Conservation (phyloP, 2,113 vertebrate genomes). For the Leucosticte australis region DNA sequence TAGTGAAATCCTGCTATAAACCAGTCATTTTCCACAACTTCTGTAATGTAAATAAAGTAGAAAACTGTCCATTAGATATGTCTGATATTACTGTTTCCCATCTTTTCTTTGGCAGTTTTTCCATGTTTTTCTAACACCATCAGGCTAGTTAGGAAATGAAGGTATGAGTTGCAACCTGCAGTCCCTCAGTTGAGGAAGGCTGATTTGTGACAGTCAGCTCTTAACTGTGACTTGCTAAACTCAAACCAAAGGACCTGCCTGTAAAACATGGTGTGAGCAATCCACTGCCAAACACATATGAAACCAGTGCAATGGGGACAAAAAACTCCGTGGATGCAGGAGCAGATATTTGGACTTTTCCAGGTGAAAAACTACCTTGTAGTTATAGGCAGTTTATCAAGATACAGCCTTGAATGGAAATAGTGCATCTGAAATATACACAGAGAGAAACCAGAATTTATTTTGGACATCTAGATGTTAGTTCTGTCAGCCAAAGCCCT, state of each 20-base stretch:
- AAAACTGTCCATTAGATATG: neutral
- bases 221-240: neutral
- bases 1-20: neutral
- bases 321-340: rapidly evolving
- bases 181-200: neutral
- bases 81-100: neutral
- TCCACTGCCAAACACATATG: neutral
- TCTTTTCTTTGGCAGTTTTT: neutral
- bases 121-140: neutral
- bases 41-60: neutral
- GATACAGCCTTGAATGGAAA: neutral
- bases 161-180: neutral
- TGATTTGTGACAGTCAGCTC: neutral
- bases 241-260: neutral
- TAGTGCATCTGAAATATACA: neutral
- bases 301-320: neutral
- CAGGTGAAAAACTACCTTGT: neutral
- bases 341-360: neutral
- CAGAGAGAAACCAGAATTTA: neutral
- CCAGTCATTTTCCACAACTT: neutral
- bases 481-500: neutral
- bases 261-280: neutral
- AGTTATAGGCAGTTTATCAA: neutral
- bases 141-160: neutral
- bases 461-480: neutral